Percentiles rank a stretch among this genome's conserved stretches.
Evolutionary conservation across 2,113 vertebrate genomes (phyloP).

Genomic region (Rhinoptilus africanus): DNA sequence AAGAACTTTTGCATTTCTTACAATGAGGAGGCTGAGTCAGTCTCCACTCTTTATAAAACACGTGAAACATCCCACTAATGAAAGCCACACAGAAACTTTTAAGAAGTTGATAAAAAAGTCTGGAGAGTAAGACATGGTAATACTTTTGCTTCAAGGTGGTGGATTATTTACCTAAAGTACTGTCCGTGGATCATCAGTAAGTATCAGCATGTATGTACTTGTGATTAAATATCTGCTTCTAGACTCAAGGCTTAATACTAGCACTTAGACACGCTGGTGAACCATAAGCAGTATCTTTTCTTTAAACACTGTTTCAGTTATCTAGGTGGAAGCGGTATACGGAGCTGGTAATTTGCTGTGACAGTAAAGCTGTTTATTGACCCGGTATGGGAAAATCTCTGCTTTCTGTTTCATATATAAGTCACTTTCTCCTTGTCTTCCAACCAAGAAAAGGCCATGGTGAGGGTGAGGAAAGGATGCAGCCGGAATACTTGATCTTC

Average conservation of each 20-base stretch:
- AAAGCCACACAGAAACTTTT: background rate
- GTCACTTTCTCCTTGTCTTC: background rate
- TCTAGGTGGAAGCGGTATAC: background rate
- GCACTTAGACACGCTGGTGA: background rate
- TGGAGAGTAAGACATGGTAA: background rate
- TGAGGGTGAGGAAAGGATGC: background rate
- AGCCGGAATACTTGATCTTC: background rate
- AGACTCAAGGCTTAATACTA: background rate
- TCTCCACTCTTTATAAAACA: background rate
- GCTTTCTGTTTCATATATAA: background rate
- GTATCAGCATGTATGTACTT: background rate
- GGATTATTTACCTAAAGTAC: background rate
- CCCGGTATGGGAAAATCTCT: background rate
- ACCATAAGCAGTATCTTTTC: background rate
- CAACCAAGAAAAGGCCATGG: background rate
- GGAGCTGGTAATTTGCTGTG: background rate
- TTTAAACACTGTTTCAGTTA: background rate
- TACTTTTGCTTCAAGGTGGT: background rate
- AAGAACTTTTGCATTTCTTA: background rate
- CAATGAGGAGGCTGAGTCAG: background rate
- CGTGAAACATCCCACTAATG: background rate
- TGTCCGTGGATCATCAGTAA: background rate
- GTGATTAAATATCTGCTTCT: background rate
- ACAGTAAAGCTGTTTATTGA: background rate
- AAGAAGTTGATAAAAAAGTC: background rate